Percentiles rank a stretch among this genome's conserved stretches.
Conservation (phyloP, 2,797 vertebrate genomes). For the Delichon dasypus region DNA sequence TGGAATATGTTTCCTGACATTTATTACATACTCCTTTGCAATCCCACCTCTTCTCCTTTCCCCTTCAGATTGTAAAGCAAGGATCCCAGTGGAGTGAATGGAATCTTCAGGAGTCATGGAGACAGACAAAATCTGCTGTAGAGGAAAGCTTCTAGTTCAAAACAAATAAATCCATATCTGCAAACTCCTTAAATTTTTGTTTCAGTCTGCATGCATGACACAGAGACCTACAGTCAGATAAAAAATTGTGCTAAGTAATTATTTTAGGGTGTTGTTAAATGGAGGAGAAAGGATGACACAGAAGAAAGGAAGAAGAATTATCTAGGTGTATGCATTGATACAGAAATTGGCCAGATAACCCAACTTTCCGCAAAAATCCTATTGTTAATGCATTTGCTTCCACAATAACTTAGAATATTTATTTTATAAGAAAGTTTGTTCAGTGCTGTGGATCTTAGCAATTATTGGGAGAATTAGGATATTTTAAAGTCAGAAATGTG, state of each 20-base stretch:
- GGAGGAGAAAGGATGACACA: neutral
- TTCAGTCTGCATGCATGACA: neutral
- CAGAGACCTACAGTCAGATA: neutral
- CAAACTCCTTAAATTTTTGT: neutral
- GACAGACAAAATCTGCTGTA: neutral
- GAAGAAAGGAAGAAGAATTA: neutral
- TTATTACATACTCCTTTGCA: neutral
- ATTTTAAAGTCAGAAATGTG: neutral
- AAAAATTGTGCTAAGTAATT: neutral
- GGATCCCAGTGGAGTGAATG: neutral
- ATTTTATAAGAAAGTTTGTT: neutral
- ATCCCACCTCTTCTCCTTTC: neutral
- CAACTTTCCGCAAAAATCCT: neutral
- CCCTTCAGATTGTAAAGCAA: neutral
- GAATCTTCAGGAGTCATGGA: neutral
- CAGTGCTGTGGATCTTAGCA: neutral
- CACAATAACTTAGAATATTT: neutral
- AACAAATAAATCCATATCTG: neutral
- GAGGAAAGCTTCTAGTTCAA: neutral
- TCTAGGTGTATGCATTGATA: neutral
- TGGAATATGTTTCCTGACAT: neutral
- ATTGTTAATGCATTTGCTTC: neutral
- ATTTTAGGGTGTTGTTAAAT: neutral
- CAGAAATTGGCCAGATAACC: neutral
- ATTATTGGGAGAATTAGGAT: neutral